Percentiles rank a stretch among this genome's conserved stretches.
Evolutionary conservation across 1,140 invertebrate genomes (phyloP).

Genomic region (Bemisia tabaci): DNA sequence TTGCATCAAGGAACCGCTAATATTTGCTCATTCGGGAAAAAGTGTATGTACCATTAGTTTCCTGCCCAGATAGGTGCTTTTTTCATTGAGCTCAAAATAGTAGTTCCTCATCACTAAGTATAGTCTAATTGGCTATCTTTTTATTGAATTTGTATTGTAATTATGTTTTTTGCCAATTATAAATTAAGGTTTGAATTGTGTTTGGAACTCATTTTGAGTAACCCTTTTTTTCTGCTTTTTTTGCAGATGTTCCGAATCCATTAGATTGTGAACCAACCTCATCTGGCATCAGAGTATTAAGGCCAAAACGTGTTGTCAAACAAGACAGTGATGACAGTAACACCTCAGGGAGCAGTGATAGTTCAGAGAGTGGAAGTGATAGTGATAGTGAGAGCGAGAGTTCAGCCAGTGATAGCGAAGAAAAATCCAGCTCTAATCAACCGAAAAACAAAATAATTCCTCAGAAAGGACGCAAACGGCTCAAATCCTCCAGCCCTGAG

Average conservation of each 20-base stretch:
- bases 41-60: no score
- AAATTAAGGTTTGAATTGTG: no score
- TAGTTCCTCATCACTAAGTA: no score
- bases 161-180: no score
- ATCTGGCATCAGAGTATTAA: not conserved
- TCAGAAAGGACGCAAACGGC: conserved; percentile 5
- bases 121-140: no score
- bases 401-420: conserved; percentile 7
- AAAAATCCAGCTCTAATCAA: conserved; percentile 2
- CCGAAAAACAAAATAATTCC: not conserved
- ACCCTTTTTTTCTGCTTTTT: not conserved
- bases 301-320: not conserved
- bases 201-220: no score
- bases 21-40: no score
- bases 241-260: not conserved
- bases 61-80: no score
- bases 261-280: not conserved
- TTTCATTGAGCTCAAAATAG: no score
- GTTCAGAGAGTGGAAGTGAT: not conserved
- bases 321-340: not conserved
- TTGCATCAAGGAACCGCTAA: no score
- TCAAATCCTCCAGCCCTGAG: conserved; percentile 7
- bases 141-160: no score
- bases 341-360: not conserved
- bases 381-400: not conserved